phyloP scores from a whole-genome alignment of 2,888 invertebrate genomes.

The Ichneumon xanthorius region DNA sequence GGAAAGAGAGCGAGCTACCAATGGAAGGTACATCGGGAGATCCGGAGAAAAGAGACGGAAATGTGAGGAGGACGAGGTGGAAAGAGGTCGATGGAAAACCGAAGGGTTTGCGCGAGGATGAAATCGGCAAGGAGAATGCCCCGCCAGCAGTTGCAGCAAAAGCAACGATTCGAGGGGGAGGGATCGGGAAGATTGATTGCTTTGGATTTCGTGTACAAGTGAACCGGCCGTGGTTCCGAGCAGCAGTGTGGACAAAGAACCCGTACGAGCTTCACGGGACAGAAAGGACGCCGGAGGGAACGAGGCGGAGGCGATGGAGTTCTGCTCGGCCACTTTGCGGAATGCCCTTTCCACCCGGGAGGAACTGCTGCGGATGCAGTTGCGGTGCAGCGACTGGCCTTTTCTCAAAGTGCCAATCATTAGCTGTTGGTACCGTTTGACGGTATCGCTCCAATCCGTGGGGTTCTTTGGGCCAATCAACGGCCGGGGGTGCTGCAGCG shows the following conservation, averaged over 20 bases:
- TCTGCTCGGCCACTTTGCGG: constrained; percentile 63
- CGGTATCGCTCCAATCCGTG: background rate
- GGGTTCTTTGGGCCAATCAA: background rate
- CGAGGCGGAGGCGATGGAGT: constrained; percentile 17
- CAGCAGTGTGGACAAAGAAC: constrained; percentile 50
- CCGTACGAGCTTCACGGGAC: constrained; percentile 41
- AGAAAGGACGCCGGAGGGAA: constrained; percentile 29
- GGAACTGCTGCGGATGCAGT: constrained; percentile 7
- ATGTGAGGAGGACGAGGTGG: constrained; percentile 23
- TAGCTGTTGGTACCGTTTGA: constrained; percentile 21
- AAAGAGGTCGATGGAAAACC: constrained; percentile 20
- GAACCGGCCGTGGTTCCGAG: constrained; percentile 44
- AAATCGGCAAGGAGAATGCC: constrained; percentile 13
- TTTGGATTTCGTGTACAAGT: constrained; percentile 72
- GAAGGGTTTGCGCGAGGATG: constrained; percentile 5
- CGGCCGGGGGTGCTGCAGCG: background rate
- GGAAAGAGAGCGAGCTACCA: constrained; percentile 10
- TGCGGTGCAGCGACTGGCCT: constrained; percentile 21
- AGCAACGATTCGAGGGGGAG: constrained; percentile 33
- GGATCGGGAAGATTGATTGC: constrained; percentile 75
- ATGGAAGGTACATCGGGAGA: background rate
- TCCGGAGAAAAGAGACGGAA: constrained; percentile 19
- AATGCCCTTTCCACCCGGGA: constrained; percentile 59
- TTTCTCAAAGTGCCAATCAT: background rate
- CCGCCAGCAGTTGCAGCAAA: constrained; percentile 44